These are phyloP conservation scores for Drosophila antonietae DNA, from an alignment of 2,888 invertebrate genomes.

Conservation along the genomic window DNA sequence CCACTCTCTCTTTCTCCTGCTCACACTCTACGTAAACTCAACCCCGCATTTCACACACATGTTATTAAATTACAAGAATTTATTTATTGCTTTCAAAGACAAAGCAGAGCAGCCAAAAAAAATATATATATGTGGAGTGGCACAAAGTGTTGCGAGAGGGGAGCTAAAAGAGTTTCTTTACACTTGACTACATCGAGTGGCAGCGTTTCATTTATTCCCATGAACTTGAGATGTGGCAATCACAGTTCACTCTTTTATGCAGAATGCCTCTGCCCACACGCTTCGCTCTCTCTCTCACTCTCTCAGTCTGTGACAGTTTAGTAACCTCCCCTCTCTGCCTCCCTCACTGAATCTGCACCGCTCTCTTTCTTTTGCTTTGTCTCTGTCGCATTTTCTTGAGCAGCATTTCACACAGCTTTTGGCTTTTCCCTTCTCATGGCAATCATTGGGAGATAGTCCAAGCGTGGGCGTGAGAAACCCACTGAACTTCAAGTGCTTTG, in stretches of 20 bases:
- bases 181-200: slow-evolving; percentile 63
- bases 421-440: slow-evolving; percentile 68
- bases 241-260: slow-evolving; percentile 61
- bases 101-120: background rate
- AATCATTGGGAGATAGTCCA: slow-evolving; percentile 22
- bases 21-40: background rate
- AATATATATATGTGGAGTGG: background rate
- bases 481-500: slow-evolving; percentile 70
- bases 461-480: slow-evolving; percentile 77
- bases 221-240: slow-evolving; percentile 64
- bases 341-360: background rate
- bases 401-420: slow-evolving; percentile 66
- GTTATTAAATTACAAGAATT: slow-evolving; percentile 43
- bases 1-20: background rate
- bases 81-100: slow-evolving; percentile 30
- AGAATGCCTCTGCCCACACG: slow-evolving; percentile 31
- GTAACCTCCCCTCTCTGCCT: background rate
- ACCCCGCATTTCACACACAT: slow-evolving; percentile 43
- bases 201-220: slow-evolving; percentile 62
- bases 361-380: slow-evolving; percentile 20
- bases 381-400: slow-evolving; percentile 35
- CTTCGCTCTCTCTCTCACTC: background rate
- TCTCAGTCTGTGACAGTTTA: slow-evolving; percentile 41
- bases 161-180: slow-evolving; percentile 28
- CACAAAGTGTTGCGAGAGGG: background rate